These are phyloP conservation scores for Cantharis rufa DNA, from an alignment of 2,888 invertebrate species.

Conservation along the genomic window DNA sequence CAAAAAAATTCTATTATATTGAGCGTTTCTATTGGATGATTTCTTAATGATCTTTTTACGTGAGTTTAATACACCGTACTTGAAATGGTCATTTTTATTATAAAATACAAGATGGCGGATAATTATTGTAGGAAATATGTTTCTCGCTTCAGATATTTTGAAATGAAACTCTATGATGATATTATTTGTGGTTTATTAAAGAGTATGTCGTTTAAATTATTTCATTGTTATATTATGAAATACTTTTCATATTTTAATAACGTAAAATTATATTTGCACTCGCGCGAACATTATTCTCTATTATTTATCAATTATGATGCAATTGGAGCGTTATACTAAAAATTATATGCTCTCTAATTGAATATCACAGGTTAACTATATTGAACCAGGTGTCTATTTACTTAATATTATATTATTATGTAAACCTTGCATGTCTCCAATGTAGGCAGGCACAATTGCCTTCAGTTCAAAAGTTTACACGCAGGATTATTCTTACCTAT, in stretches of 20 bases:
- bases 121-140: slow-evolving; percentile 26
- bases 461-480: not conserved
- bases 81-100: slow-evolving; percentile 56
- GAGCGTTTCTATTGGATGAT: slow-evolving; percentile 53
- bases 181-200: slow-evolving; percentile 28
- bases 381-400: not conserved
- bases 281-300: not conserved
- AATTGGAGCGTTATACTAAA: not conserved
- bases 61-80: slow-evolving; percentile 52
- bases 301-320: not conserved
- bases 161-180: slow-evolving; percentile 24
- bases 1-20: slow-evolving; percentile 54
- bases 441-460: not conserved
- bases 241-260: not conserved
- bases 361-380: not conserved
- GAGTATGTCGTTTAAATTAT: slow-evolving; percentile 6
- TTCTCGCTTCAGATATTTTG: slow-evolving; percentile 25
- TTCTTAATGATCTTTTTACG: slow-evolving; percentile 57
- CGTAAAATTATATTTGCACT: not conserved
- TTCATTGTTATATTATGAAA: not conserved
- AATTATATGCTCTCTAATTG: not conserved
- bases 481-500: not conserved
- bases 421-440: not conserved
- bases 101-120: slow-evolving; percentile 54
- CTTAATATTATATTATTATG: not conserved